Evolutionary conservation across 1,140 invertebrate species (phyloP).

Genomic region (Drosophila navojoa): DNA sequence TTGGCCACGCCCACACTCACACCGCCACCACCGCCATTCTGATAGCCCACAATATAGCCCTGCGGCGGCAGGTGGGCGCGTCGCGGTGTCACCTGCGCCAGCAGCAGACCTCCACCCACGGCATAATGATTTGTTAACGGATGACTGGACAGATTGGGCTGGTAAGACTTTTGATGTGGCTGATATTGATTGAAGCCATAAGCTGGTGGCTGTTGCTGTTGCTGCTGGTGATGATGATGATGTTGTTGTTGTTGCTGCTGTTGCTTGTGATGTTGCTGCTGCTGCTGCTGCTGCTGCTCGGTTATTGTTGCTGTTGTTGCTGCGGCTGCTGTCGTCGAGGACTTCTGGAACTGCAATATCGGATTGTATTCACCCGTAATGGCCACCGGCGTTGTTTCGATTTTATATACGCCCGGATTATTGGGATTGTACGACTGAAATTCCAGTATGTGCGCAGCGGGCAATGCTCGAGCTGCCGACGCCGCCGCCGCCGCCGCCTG

Average conservation of each 20-base stretch:
- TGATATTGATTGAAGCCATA: constrained; percentile 50
- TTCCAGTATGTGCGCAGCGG: constrained; percentile 75
- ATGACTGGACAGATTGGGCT: constrained; percentile 13
- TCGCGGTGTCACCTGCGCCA: constrained; percentile 34
- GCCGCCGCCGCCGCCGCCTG: not conserved
- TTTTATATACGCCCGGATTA: constrained; percentile 83
- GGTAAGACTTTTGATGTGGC: constrained; percentile 28
- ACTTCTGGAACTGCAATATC: constrained; percentile 76
- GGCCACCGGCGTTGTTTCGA: constrained; percentile 82
- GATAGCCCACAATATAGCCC: constrained; percentile 63
- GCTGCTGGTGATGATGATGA: constrained; percentile 40
- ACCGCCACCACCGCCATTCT: constrained; percentile 38
- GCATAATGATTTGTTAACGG: constrained; percentile 54
- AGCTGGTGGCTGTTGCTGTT: not conserved
- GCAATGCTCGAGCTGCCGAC: constrained; percentile 24
- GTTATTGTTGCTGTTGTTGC: constrained; percentile 62
- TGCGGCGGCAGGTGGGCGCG: constrained; percentile 48
- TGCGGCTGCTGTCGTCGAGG: constrained; percentile 54
- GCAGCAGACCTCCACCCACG: constrained; percentile 39
- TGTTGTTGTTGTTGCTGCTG: constrained; percentile 42
- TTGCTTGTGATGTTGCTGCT: constrained; percentile 37
- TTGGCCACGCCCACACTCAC: not conserved
- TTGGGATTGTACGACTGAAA: constrained; percentile 84
- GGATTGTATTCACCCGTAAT: constrained; percentile 83
- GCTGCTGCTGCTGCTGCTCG: constrained; percentile 37